These are phyloP conservation scores for Hemiscyllium ocellatum DNA, from an alignment of 2,113 vertebrate species.

Conservation along the genomic window DNA sequence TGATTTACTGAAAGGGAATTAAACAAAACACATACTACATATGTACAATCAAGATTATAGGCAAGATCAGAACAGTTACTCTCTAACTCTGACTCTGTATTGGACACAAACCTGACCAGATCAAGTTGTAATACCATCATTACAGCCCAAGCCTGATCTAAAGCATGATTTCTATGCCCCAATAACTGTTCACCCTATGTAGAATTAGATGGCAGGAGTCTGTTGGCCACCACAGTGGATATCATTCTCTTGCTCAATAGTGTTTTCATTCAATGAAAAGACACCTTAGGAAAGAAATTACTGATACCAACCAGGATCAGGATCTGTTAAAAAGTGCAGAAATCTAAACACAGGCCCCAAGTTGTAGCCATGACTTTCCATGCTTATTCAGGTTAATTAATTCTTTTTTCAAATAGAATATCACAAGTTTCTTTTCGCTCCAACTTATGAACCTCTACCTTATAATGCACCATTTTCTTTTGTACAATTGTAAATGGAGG, in stretches of 20 bases:
- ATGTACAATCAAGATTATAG: not conserved
- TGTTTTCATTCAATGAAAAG: not conserved
- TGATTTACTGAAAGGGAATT: not conserved
- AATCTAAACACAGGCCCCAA: not conserved
- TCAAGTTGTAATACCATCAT: not conserved
- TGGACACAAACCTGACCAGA: not conserved
- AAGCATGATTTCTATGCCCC: not conserved
- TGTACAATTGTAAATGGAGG: not conserved
- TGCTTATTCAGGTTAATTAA: not conserved
- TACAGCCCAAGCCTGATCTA: not conserved
- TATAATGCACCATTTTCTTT: not conserved
- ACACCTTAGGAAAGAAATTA: not conserved
- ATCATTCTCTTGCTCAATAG: not conserved
- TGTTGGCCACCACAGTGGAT: not conserved
- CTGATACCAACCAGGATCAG: not conserved
- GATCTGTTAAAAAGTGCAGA: not conserved
- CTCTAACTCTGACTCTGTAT: not conserved
- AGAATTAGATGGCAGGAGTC: not conserved
- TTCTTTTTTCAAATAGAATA: not conserved
- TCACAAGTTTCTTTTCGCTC: not conserved
- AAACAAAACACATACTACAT: not conserved
- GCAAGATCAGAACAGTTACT: not conserved
- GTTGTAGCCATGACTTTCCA: not conserved
- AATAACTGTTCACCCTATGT: not conserved
- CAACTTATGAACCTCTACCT: not conserved